Evolutionary conservation across 2,888 invertebrate species (phyloP), one percentile per base, ranked within the genome.

Genomic region (Empis stercorea): DNA sequence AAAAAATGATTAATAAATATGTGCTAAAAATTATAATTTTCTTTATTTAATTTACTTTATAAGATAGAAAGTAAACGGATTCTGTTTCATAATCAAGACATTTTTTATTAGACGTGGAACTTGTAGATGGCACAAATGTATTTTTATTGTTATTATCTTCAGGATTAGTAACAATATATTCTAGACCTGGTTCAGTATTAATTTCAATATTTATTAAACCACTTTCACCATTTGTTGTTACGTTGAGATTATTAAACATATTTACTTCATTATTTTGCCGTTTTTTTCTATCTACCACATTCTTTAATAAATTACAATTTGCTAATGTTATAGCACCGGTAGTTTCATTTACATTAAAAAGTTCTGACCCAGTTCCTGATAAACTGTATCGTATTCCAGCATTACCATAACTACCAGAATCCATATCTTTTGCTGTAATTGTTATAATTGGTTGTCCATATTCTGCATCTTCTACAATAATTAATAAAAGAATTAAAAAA

Each of bases 41-140:
- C 13, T 43, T 15, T 17, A 36, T n/a, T 17, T 42, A 48, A 56
- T 57, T 59, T 63, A 87, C 88, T 75, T 87, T 86, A 59, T 84
- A 87, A 46, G 86, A 84, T 46, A 92, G 71, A 61, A 84, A 87
- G 66, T 88, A 92, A 54, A 84, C 84, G 45, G 79, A 78, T 61
- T 85, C 81, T 1, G 81, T 79, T 69, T 93, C 92, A 58, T 76
- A 89, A 68, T 91, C 93, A 27, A 93, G 71, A 60, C 94, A 94
- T 6, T 84, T 82, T 13, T 74, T 68, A 3, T 63, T 64, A 13
- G 49, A 15, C 32, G 46, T 52, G 13, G 55, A 43, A 39, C 55
- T 58, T 37, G 58, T 57, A 51, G 61, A 55, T 9, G 15, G 7
- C 2, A 43, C 49, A 11, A 41, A 47, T 32, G n/a, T 39, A 30